Base-by-base conservation (phyloP, 2,888 invertebrate species). In the Torymus aiolomorphi region DNA sequence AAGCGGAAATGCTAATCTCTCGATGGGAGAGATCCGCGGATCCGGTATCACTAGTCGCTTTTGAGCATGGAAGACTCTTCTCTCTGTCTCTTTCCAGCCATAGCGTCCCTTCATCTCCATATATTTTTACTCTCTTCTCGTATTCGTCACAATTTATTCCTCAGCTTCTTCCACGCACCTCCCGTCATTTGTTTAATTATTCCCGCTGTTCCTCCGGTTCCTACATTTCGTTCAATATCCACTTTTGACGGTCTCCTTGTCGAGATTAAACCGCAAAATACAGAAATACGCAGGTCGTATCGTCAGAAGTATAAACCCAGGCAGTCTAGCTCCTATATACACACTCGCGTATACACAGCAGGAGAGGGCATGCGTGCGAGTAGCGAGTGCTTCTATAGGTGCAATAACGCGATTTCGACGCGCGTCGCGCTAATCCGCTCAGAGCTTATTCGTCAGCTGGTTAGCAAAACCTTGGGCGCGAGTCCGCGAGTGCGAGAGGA, bases 1-100 rank as follows among this genome's bases (percentile, higher is more conserved):
- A 88, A 88, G 88, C 88, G 86, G 88, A 88, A 89, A 89, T 88
- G 88, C 89, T 90, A 89, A 89, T 90, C 89, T 89, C 89, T 87
- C 88, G 88, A 90, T 89, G 89, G 87, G 87, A 88, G 87, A 88
- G 74, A 78, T 81, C 76, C 79, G 81, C 71, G 74, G 61, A 78
- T 78, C 69, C 81, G 78, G 76, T 78, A 78, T 78, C 72, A 69
- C 76, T 54, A 18, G 83, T 83, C 80, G 82, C 84, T 82, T 84
- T 84, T 83, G 78, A 83, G 83, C 83, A 79, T 71, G 81, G 80
- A 83, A 83, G 81, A 82, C 83, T 82, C 82, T 82, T 78, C 76
- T 80, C 76, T 76, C 56, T 76, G 70, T 80, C 82, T 75, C 82
- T 72, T 78, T 81, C 63, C 24, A n/a, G 12, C 18, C 56, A 20